These are phyloP conservation scores for Mythimna albipuncta DNA, from an alignment of 2,888 invertebrate genomes.

Conservation along the genomic window DNA sequence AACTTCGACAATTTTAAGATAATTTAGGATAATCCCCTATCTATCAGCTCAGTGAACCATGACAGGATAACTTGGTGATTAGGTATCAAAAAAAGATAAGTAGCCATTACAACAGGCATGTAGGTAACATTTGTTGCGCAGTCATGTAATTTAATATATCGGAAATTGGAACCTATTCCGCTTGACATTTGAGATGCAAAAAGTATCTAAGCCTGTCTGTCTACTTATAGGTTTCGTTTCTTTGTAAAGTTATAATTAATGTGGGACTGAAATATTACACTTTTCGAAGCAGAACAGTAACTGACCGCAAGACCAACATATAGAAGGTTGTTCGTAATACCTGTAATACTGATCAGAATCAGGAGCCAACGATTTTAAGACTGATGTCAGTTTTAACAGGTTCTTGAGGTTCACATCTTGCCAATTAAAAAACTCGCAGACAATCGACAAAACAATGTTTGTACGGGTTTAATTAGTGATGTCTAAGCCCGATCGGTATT, in stretches of 20 bases:
- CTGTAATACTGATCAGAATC: slow-evolving; percentile 5
- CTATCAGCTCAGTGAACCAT: neutral
- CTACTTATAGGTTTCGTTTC: neutral
- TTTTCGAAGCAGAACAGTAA: slow-evolving; percentile 37
- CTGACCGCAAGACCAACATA: slow-evolving; percentile 37
- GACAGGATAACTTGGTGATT: slow-evolving; percentile 2
- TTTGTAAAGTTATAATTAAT: slow-evolving; percentile 17
- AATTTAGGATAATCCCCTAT: neutral
- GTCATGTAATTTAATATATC: slow-evolving; percentile 49
- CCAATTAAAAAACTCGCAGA: slow-evolving; percentile 34
- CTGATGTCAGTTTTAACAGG: neutral
- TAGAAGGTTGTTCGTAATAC: slow-evolving; percentile 5
- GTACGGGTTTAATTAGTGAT: slow-evolving; percentile 57
- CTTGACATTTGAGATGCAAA: slow-evolving; percentile 44
- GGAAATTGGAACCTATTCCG: slow-evolving; percentile 43
- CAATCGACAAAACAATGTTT: slow-evolving; percentile 40
- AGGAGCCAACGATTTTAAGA: slow-evolving; percentile 3
- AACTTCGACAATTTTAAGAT: slow-evolving; percentile 1
- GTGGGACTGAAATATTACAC: slow-evolving; percentile 39
- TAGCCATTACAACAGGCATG: slow-evolving; percentile 15
- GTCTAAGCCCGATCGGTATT: slow-evolving; percentile 55
- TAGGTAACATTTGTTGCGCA: slow-evolving; percentile 29
- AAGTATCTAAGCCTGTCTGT: slow-evolving; percentile 9
- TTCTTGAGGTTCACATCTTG: slow-evolving; percentile 15
- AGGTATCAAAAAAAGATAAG: slow-evolving; percentile 3